A percentile compares a stretch with the other conserved stretches of the same genome.
These are phyloP conservation scores for Nasua narica DNA, from an alignment of 2,797 vertebrate species.

Conservation along the genomic window DNA sequence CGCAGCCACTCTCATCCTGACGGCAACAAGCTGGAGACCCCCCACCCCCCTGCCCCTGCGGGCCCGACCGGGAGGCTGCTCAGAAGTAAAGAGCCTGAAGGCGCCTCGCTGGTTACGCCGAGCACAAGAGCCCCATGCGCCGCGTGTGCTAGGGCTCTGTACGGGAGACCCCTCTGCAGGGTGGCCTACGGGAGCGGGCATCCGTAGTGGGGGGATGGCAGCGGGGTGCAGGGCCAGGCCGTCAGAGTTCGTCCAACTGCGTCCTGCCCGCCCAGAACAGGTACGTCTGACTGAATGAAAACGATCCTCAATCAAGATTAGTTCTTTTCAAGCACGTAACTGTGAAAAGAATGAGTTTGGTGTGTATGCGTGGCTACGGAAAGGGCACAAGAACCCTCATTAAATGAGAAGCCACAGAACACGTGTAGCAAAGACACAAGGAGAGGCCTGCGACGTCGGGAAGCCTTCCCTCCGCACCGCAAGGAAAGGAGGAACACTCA, in stretches of 20 bases:
- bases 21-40: neutral
- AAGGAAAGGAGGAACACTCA: too few species aligned
- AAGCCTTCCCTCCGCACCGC: too few species aligned
- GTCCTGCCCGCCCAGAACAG: too few species aligned
- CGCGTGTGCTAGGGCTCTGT: too few species aligned
- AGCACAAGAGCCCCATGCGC: too few species aligned
- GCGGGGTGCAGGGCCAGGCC: rapidly evolving
- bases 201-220: neutral
- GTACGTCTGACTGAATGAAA: neutral
- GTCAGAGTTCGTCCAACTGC: neutral
- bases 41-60: too few species aligned
- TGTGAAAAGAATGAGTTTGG: neutral
- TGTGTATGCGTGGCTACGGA: neutral
- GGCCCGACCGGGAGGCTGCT: neutral
- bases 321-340: neutral
- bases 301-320: neutral
- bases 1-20: neutral
- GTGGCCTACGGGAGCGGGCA: too few species aligned
- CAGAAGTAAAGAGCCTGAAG: neutral
- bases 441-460: too few species aligned
- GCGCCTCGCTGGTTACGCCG: too few species aligned
- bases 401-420: neutral
- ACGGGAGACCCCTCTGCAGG: too few species aligned
- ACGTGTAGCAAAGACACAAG: too few species aligned
- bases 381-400: neutral